Conservation (phyloP, 2,797 vertebrate species). For the Psittacula derbiana region DNA sequence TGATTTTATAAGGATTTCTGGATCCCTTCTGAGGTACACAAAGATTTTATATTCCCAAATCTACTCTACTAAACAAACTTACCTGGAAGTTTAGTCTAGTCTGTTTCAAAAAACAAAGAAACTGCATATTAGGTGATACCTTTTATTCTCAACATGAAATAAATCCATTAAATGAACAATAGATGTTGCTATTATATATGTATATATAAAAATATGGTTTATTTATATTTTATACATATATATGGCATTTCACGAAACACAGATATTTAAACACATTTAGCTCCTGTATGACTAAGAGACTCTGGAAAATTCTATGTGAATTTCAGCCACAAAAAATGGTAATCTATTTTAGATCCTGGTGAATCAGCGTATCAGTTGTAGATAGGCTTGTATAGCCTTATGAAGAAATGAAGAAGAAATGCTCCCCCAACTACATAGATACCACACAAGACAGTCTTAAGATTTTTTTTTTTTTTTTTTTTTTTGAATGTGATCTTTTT, state of each 20-base stretch:
- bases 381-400: not conserved
- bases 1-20: not conserved
- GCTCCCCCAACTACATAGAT: not conserved
- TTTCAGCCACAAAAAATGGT: not conserved
- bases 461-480: not conserved
- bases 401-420: not conserved
- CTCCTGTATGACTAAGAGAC: not conserved
- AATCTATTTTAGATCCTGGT: not conserved
- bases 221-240: not conserved
- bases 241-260: not conserved
- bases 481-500: not conserved
- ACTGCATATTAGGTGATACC: not conserved
- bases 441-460: not conserved
- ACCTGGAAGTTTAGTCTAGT: not conserved
- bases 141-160: slow-evolving; percentile 9
- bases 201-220: not conserved
- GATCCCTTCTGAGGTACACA: not conserved
- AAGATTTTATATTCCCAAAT: not conserved
- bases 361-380: not conserved
- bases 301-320: not conserved
- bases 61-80: not conserved
- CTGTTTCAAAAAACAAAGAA: not conserved
- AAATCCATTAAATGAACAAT: not conserved
- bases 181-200: not conserved
- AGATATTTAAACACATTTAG: not conserved